These are phyloP conservation scores for Julus scandinavius DNA, from an alignment of 2,888 invertebrate genomes.

Conservation along the genomic window DNA sequence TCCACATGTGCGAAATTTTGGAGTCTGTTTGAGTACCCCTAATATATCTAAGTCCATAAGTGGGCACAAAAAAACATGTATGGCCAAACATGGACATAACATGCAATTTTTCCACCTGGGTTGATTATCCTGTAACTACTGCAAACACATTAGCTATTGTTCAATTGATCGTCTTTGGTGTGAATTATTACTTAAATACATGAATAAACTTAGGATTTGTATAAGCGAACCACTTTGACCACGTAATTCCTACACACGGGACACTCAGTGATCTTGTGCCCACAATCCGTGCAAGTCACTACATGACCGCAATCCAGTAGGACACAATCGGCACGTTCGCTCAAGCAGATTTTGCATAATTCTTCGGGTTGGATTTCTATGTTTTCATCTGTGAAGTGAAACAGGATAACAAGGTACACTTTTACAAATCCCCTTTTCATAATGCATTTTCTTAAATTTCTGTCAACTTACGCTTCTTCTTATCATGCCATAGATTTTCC, in stretches of 20 bases:
- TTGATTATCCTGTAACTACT: neutral
- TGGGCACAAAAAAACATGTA: no score
- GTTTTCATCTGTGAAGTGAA: neutral
- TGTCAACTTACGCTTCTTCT: neutral
- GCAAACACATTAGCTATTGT: neutral
- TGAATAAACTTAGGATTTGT: neutral
- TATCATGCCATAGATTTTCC: neutral
- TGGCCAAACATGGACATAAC: no score
- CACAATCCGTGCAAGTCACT: slow-evolving; percentile 14
- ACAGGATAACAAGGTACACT: neutral
- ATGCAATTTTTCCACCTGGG: no score
- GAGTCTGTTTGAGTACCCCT: no score
- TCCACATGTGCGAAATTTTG: no score
- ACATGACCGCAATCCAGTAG: slow-evolving; percentile 48
- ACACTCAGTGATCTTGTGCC: neutral
- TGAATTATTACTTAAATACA: neutral
- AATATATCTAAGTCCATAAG: no score
- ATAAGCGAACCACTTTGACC: slow-evolving; percentile 1
- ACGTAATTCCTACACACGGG: slow-evolving; percentile 47
- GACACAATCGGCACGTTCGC: slow-evolving; percentile 30
- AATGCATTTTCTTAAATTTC: neutral
- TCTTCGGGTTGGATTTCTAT: slow-evolving; percentile 12
- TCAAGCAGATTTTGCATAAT: slow-evolving; percentile 31
- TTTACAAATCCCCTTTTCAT: neutral
- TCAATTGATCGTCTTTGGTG: neutral